These are phyloP conservation scores for Rhagoletis zephyria DNA, from an alignment of 1,140 invertebrate genomes.

Conservation along the genomic window DNA sequence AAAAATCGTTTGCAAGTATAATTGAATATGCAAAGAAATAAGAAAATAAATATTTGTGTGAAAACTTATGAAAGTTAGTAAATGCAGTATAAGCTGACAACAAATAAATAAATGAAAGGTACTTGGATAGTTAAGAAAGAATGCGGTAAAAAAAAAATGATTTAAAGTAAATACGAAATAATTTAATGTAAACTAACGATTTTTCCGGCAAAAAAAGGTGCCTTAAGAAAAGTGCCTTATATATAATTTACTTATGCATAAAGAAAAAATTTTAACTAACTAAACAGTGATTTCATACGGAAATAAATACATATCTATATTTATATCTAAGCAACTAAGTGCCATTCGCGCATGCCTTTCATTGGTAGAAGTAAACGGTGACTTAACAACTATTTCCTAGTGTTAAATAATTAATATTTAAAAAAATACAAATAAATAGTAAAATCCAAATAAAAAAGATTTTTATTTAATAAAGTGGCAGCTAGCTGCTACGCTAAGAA, in stretches of 20 bases:
- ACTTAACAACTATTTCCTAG: not conserved
- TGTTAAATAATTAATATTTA: not conserved
- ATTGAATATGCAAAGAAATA: no score
- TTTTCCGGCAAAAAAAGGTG: not conserved
- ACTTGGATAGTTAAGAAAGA: not conserved
- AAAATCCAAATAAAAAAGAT: not conserved
- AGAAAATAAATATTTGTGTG: not conserved
- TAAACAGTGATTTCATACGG: not conserved
- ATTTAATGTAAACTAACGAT: not conserved
- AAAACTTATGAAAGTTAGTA: slow-evolving; percentile 2
- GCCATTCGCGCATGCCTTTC: slow-evolving; percentile 3
- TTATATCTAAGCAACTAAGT: not conserved
- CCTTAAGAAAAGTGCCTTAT: not conserved
- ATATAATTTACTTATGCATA: not conserved
- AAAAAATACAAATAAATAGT: not conserved
- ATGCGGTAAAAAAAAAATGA: not conserved
- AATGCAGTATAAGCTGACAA: not conserved
- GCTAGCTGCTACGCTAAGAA: slow-evolving; percentile 1
- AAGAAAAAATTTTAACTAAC: slow-evolving; percentile 16
- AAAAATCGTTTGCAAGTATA: no score
- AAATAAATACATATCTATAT: not conserved
- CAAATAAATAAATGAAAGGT: not conserved
- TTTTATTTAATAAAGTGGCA: slow-evolving; percentile 19
- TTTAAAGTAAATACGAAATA: not conserved
- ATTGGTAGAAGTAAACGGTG: not conserved